phyloP scores from a whole-genome alignment of 2,888 invertebrate species.

The Cetonia aurata region DNA sequence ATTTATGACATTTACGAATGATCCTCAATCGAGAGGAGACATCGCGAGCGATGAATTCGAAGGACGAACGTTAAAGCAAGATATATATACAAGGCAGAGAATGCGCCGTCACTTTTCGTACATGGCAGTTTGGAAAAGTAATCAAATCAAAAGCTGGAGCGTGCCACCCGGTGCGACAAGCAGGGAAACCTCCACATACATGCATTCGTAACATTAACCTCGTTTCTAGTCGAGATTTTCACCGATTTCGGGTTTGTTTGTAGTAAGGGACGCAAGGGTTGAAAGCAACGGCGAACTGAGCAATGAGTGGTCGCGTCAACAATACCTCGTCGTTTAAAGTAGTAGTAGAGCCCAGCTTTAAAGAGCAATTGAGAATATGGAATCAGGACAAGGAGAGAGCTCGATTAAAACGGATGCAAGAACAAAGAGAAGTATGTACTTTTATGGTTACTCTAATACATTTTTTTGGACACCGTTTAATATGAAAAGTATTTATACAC shows the following conservation, averaged over 20 bases:
- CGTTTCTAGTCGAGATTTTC: slow-evolving; percentile 19
- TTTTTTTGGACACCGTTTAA: background rate
- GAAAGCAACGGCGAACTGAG: slow-evolving; percentile 1
- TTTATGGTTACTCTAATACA: no score
- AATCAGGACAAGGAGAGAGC: slow-evolving; percentile 59
- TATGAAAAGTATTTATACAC: background rate
- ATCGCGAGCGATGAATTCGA: slow-evolving; percentile 24
- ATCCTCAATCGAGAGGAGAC: slow-evolving; percentile 21
- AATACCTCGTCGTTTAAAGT: background rate
- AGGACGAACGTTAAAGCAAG: background rate
- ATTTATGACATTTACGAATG: slow-evolving; percentile 17
- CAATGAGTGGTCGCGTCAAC: slow-evolving; percentile 7
- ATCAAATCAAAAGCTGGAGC: slow-evolving; percentile 24
- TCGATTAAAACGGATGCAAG: slow-evolving; percentile 57
- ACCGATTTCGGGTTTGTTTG: slow-evolving; percentile 11
- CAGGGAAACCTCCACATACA: background rate
- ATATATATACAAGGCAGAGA: background rate
- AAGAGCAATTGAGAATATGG: slow-evolving; percentile 59
- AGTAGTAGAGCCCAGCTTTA: slow-evolving; percentile 45
- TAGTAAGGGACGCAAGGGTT: slow-evolving; percentile 4
- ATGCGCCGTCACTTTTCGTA: slow-evolving; percentile 24
- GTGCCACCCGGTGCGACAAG: slow-evolving; percentile 10
- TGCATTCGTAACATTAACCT: slow-evolving; percentile 29
- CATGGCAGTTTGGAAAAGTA: slow-evolving; percentile 12
- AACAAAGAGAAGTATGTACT: slow-evolving; percentile 61